Evolutionary conservation across 2,797 vertebrate species (phyloP).

Genomic region (Balearica regulorum): DNA sequence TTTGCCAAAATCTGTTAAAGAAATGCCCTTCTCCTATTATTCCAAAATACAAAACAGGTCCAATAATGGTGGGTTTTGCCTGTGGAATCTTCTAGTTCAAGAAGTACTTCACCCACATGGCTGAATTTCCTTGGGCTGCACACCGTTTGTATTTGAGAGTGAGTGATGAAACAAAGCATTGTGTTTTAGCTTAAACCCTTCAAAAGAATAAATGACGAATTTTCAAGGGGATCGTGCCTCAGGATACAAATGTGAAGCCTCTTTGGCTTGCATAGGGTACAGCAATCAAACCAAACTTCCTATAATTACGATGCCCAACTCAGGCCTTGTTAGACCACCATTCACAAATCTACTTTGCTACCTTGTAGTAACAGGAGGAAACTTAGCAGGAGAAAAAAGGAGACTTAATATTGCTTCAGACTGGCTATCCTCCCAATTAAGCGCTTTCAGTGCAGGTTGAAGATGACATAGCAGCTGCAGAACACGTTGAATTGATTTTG

Average conservation of each 20-base stretch:
- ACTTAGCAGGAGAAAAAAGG: not conserved
- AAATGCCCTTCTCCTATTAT: not conserved
- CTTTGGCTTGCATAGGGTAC: not conserved
- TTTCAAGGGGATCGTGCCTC: not conserved
- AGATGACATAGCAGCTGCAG: not conserved
- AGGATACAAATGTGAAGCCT: not conserved
- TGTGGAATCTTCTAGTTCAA: not conserved
- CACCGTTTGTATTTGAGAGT: not conserved
- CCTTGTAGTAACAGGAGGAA: not conserved
- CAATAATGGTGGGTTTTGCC: not conserved
- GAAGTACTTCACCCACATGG: not conserved
- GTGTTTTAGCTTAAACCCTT: not conserved
- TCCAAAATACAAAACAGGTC: not conserved
- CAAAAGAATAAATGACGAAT: not conserved
- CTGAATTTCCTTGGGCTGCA: not conserved
- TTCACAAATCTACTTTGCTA: not conserved
- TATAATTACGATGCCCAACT: not conserved
- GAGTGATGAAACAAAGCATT: not conserved
- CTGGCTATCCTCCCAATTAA: not conserved
- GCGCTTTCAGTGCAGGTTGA: not conserved
- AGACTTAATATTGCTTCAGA: not conserved
- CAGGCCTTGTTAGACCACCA: not conserved
- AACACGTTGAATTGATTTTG: not conserved
- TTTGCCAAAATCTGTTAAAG: not conserved
- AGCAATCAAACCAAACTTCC: not conserved